These are phyloP conservation scores for Bungarus multicinctus DNA, from an alignment of 2,113 vertebrate genomes.

Conservation along the genomic window DNA sequence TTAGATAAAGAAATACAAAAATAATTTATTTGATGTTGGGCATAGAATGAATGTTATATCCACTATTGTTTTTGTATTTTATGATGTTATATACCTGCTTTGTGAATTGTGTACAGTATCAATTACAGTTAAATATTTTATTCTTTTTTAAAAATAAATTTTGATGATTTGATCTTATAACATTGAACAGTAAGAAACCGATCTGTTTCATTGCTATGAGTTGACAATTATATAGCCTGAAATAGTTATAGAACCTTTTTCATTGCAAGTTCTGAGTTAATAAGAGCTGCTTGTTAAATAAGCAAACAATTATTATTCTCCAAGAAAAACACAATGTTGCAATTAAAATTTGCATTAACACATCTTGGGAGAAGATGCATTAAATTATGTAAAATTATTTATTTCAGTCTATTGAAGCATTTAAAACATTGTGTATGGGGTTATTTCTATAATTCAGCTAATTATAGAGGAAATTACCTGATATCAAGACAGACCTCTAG, in stretches of 20 bases:
- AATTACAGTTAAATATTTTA: background rate
- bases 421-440: background rate
- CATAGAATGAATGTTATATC: background rate
- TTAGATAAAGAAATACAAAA: background rate
- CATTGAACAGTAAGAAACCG: background rate
- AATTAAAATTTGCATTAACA: slow-evolving; percentile 11
- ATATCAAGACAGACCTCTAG: background rate
- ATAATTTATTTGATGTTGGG: background rate
- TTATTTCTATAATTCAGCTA: background rate
- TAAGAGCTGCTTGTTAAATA: slow-evolving; percentile 6
- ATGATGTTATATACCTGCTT: background rate
- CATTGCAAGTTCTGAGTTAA: background rate
- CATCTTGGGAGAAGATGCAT: background rate
- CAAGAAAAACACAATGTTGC: slow-evolving; percentile 16
- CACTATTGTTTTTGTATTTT: background rate
- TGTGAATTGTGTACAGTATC: background rate
- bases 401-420: background rate
- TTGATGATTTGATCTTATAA: background rate
- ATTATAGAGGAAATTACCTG: background rate
- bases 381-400: slow-evolving; percentile 9
- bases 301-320: slow-evolving; percentile 4
- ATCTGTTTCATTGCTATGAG: background rate
- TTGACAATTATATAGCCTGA: background rate
- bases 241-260: background rate
- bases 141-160: background rate